Evolutionary conservation across 1,140 invertebrate genomes (phyloP).

Genomic region (Melitaea cinxia): DNA sequence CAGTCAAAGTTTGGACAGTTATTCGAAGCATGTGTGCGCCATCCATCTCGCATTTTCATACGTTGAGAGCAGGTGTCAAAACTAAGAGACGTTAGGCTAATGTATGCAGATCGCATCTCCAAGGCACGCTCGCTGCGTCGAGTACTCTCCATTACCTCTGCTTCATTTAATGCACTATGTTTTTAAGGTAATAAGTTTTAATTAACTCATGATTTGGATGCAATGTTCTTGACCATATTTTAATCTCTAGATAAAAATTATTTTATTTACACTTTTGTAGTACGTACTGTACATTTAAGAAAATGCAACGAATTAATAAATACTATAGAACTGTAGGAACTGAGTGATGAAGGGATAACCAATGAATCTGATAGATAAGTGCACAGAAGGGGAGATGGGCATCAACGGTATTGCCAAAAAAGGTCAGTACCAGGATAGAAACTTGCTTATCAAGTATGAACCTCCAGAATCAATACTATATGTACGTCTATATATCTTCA

Average conservation of each 20-base stretch:
- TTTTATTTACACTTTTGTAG: not conserved
- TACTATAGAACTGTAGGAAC: no score
- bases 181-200: slow-evolving; percentile 33
- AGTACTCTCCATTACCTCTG: slow-evolving; percentile 37
- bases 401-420: no score
- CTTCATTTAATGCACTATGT: slow-evolving; percentile 25
- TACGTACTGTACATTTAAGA: no score
- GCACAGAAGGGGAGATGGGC: no score
- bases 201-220: slow-evolving; percentile 16
- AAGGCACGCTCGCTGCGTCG: slow-evolving; percentile 44
- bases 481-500: no score
- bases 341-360: no score
- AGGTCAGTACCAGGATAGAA: no score
- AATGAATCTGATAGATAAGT: no score
- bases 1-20: slow-evolving; percentile 56
- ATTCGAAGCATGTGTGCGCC: slow-evolving; percentile 71
- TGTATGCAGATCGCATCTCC: slow-evolving; percentile 78
- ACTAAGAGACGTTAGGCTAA: slow-evolving; percentile 76
- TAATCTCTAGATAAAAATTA: not conserved
- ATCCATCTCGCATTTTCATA: slow-evolving; percentile 66
- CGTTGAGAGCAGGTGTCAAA: slow-evolving; percentile 75
- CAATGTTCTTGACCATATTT: not conserved
- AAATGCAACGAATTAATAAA: no score
- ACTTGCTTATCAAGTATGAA: no score
- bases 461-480: no score